Conservation (phyloP, 2,797 vertebrate genomes). For the Menidia menidia region DNA sequence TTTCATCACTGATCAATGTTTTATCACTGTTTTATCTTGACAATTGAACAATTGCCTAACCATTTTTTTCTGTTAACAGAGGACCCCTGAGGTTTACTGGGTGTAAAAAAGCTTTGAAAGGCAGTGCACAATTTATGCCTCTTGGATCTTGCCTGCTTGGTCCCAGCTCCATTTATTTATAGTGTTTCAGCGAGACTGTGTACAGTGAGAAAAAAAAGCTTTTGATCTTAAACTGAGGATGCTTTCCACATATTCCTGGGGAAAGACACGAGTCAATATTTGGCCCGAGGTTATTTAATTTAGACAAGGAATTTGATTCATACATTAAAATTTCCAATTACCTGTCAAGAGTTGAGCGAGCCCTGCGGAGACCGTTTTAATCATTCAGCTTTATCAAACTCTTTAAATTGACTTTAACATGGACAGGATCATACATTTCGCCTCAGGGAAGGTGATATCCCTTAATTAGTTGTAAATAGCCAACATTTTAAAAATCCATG, state of each 20-base stretch:
- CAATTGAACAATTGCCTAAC: constrained; percentile 69
- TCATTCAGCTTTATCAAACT: constrained; percentile 78
- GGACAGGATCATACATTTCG: constrained; percentile 73
- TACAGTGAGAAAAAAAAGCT: constrained; percentile 61
- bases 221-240: constrained; percentile 73
- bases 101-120: constrained; percentile 60
- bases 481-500: constrained; percentile 78
- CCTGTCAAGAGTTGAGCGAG: constrained; percentile 78
- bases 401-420: constrained; percentile 79
- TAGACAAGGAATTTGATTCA: constrained; percentile 79
- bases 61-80: constrained; percentile 56
- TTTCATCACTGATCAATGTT: constrained; percentile 76
- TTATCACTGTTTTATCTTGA: constrained; percentile 74
- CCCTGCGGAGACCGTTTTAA: constrained; percentile 79
- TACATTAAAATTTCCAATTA: constrained; percentile 83
- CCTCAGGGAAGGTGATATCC: constrained; percentile 75
- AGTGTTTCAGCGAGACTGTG: constrained; percentile 53
- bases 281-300: constrained; percentile 78
- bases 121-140: constrained; percentile 70
- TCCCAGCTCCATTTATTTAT: constrained; percentile 65
- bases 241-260: constrained; percentile 64
- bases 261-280: constrained; percentile 80
- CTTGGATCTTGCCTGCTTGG: constrained; percentile 54
- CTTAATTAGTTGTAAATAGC: constrained; percentile 77
- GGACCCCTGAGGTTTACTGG: constrained; percentile 61